phyloP scores from a whole-genome alignment of 2,113 vertebrate genomes.

The Gallinago jamesoni region DNA sequence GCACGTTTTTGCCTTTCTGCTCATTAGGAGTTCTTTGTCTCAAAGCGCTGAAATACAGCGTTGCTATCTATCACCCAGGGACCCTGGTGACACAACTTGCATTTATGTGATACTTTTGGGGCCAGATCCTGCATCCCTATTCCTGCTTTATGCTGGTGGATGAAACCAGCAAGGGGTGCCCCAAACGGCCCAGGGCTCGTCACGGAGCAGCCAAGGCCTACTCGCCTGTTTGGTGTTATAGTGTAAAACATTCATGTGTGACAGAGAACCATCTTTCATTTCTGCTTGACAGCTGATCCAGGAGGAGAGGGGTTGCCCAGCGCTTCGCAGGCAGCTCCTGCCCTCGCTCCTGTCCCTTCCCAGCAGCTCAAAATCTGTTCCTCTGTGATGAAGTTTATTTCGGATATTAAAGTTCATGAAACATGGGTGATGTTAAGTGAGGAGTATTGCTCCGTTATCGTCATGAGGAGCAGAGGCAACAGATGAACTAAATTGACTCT shows the following conservation, averaged over 20 bases:
- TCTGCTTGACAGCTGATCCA: neutral
- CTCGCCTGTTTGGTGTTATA: neutral
- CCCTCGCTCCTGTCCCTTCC: neutral
- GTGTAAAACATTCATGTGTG: neutral
- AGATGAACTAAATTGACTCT: neutral
- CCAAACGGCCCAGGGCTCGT: neutral
- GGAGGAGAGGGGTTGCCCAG: neutral
- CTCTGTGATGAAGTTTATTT: neutral
- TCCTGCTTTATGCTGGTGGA: neutral
- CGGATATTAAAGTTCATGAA: neutral
- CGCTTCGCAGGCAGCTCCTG: neutral
- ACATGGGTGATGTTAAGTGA: neutral
- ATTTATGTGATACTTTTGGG: neutral
- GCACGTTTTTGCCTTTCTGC: neutral
- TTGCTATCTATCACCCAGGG: neutral
- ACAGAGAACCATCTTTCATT: neutral
- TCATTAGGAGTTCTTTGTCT: neutral
- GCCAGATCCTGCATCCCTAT: neutral
- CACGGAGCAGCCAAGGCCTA: neutral
- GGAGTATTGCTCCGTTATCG: neutral
- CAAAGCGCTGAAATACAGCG: neutral
- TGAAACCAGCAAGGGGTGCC: neutral
- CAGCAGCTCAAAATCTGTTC: neutral
- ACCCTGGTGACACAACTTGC: neutral
- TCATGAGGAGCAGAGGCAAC: neutral